Evolutionary conservation across 1,140 invertebrate species (phyloP).

Genomic region (Cyclargus thomasi): DNA sequence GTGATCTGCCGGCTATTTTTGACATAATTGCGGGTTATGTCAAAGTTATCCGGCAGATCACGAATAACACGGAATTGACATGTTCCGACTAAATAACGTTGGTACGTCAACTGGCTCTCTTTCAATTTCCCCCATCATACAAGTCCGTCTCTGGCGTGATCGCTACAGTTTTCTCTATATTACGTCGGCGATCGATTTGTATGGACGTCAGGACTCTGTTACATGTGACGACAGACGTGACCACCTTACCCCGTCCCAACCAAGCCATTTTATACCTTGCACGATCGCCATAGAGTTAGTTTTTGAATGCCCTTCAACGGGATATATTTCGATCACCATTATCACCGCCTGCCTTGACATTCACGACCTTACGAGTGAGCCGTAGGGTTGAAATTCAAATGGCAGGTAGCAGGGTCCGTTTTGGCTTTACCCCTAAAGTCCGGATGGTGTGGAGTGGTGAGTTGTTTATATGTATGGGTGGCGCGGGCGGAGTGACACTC

Average conservation of each 20-base stretch:
- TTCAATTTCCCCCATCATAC: too few relatives aligned
- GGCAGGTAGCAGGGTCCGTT: constrained; percentile 22
- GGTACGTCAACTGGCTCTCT: too few relatives aligned
- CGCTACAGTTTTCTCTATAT: constrained; percentile 69
- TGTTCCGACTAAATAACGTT: too few relatives aligned
- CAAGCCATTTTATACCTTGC: constrained; percentile 30
- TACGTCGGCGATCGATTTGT: constrained; percentile 56
- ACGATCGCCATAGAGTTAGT: constrained; percentile 25
- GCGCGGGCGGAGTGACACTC: constrained; percentile 33
- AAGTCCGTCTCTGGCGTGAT: constrained; percentile 39
- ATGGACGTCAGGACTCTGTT: constrained; percentile 52
- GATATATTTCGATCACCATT: neutral
- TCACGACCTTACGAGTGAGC: neutral
- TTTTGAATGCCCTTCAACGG: constrained; percentile 25
- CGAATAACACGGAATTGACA: too few relatives aligned
- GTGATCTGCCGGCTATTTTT: too few relatives aligned
- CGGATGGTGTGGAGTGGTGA: constrained; percentile 57
- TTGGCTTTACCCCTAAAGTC: constrained; percentile 28
- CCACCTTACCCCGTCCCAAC: constrained; percentile 19
- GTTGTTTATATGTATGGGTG: constrained; percentile 70
- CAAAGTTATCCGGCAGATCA: too few relatives aligned
- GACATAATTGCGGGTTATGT: too few relatives aligned
- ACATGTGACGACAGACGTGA: constrained; percentile 65
- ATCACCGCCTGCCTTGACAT: neutral
- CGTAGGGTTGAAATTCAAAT: constrained; percentile 2